phyloP scores from a whole-genome alignment of 1,140 invertebrate species.

The Bombus confusus region DNA sequence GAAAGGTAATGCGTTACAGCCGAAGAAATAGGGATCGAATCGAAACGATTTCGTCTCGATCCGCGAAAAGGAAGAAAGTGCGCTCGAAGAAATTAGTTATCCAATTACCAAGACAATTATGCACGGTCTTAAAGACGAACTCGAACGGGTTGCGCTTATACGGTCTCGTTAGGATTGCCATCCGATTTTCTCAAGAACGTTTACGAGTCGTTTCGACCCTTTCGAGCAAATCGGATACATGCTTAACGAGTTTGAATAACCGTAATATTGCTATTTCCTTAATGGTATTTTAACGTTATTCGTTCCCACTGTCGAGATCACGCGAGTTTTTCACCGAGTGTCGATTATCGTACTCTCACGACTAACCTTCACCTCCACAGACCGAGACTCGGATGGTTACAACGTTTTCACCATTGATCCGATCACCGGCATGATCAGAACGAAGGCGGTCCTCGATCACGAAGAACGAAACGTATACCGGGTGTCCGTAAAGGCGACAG shows the following conservation, averaged over 20 bases:
- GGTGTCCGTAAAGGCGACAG: slow-evolving; percentile 92
- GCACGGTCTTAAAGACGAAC: slow-evolving; percentile 56
- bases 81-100: slow-evolving; percentile 49
- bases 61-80: neutral
- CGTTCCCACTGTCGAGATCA: neutral
- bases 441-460: slow-evolving; percentile 93
- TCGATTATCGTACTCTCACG: slow-evolving; percentile 5
- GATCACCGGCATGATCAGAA: slow-evolving; percentile 93
- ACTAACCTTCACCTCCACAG: slow-evolving; percentile 70
- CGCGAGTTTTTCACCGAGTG: slow-evolving; percentile 17
- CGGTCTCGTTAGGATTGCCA: slow-evolving; percentile 22
- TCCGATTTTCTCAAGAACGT: slow-evolving; percentile 32
- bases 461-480: slow-evolving; percentile 94
- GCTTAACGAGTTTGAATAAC: neutral
- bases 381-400: slow-evolving; percentile 91
- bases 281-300: slow-evolving; percentile 2
- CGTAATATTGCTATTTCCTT: slow-evolving; percentile 5
- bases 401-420: slow-evolving; percentile 94
- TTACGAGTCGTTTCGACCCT: neutral
- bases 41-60: slow-evolving; percentile 6
- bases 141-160: slow-evolving; percentile 36
- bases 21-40: neutral
- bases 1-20: slow-evolving; percentile 83
- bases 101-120: slow-evolving; percentile 41
- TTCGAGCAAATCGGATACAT: neutral